Conservation (phyloP, 2,113 vertebrate species). For the Colinus virginianus region DNA sequence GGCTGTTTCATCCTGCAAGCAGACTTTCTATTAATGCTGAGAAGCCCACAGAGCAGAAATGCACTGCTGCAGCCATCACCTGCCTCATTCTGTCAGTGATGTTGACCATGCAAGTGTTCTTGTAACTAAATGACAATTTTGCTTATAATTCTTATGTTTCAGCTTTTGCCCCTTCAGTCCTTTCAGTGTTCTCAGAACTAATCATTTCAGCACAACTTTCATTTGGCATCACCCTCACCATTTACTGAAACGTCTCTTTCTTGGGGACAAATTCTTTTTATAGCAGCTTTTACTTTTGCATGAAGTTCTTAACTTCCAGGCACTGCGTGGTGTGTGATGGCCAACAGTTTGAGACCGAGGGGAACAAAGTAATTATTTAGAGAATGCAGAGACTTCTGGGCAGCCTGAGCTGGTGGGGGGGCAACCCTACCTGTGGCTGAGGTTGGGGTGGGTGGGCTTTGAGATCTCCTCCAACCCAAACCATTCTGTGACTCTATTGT, state of each 20-base stretch:
- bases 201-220: conserved; percentile 24
- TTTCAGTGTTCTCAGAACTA: neutral
- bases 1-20: neutral
- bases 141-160: neutral
- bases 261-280: conserved; percentile 30
- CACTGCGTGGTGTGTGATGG: neutral
- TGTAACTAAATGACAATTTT: conserved; percentile 24
- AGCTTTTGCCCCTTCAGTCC: neutral
- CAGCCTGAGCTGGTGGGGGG: no score
- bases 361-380: neutral
- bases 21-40: neutral
- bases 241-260: conserved; percentile 40
- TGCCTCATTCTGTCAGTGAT: conserved; percentile 35
- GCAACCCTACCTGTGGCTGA: no score
- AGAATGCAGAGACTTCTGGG: neutral
- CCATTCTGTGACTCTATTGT: no score
- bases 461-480: no score
- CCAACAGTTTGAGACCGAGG: neutral
- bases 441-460: no score
- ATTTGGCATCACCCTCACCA: conserved; percentile 23
- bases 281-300: neutral
- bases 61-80: neutral
- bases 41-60: neutral
- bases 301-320: conserved; percentile 27
- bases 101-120: conserved; percentile 2